Conservation (phyloP, 2,888 invertebrate species). For the Caenorhabditis macrosperma region DNA sequence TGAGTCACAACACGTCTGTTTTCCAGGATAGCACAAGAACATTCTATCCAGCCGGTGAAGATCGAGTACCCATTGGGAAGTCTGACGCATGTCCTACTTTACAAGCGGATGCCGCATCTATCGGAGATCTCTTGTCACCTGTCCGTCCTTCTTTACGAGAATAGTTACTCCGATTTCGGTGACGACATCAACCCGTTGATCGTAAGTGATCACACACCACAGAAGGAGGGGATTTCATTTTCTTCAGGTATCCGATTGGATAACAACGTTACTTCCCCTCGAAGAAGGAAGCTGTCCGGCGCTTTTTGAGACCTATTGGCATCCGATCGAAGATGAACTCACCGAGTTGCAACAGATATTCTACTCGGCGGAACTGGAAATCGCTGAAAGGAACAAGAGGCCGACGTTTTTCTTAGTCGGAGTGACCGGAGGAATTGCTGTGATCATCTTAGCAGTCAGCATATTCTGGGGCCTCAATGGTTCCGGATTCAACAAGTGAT, state of each 20-base stretch:
- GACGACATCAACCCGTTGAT: constrained; percentile 50
- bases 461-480: constrained; percentile 75
- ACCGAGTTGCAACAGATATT: constrained; percentile 66
- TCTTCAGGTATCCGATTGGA: constrained; percentile 58
- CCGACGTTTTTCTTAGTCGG: constrained; percentile 65
- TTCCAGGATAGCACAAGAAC: constrained; percentile 45
- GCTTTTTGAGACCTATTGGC: constrained; percentile 55
- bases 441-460: constrained; percentile 66
- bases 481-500: constrained; percentile 62
- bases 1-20: neutral
- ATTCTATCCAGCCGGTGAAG: constrained; percentile 39
- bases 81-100: constrained; percentile 32
- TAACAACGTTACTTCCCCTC: constrained; percentile 33
- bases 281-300: constrained; percentile 54
- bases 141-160: constrained; percentile 55
- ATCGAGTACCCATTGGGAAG: constrained; percentile 48
- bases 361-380: constrained; percentile 56
- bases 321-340: constrained; percentile 58
- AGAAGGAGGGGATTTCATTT: too few species aligned
- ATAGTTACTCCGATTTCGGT: constrained; percentile 56
- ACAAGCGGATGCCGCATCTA: constrained; percentile 49
- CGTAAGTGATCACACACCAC: constrained; percentile 27
- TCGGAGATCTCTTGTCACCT: constrained; percentile 39
- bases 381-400: constrained; percentile 50
- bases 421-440: constrained; percentile 66